Evolutionary conservation across 2,797 vertebrate species (phyloP).

Genomic region (Heteromormyrus szaboi): DNA sequence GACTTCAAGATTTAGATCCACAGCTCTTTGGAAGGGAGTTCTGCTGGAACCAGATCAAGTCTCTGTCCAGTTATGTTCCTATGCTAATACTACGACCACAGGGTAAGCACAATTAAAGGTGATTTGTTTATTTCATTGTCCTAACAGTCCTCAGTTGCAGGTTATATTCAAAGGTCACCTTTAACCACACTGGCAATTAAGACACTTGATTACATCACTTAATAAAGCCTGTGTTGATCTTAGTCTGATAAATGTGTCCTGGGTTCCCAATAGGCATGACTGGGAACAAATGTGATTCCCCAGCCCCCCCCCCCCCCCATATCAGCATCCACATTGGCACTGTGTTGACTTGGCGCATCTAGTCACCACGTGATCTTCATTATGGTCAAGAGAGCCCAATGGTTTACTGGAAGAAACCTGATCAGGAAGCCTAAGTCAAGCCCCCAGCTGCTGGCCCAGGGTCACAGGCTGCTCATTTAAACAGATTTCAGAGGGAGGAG

Average conservation of each 20-base stretch:
- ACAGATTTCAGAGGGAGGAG: background rate
- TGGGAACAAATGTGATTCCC: background rate
- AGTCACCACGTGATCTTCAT: background rate
- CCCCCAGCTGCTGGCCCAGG: background rate
- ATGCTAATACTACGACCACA: background rate
- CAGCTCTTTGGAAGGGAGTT: background rate
- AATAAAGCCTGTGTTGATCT: background rate
- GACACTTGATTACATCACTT: background rate
- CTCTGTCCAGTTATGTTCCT: background rate
- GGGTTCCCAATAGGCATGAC: background rate
- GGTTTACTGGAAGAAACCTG: background rate
- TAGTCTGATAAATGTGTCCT: background rate
- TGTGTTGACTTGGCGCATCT: background rate
- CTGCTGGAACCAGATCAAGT: background rate
- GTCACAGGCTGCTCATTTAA: background rate
- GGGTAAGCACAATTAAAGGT: background rate
- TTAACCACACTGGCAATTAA: background rate
- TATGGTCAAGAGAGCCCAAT: background rate
- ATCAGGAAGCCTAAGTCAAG: background rate
- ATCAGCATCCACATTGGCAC: background rate
- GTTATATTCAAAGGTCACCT: background rate
- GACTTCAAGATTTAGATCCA: background rate
- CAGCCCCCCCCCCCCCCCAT: background rate
- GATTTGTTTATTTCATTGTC: background rate
- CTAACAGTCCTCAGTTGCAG: background rate